A percentile compares a stretch with the other conserved stretches of the same genome.
Conservation (phyloP, 2,113 vertebrate genomes). For the Perca schrenkii region DNA sequence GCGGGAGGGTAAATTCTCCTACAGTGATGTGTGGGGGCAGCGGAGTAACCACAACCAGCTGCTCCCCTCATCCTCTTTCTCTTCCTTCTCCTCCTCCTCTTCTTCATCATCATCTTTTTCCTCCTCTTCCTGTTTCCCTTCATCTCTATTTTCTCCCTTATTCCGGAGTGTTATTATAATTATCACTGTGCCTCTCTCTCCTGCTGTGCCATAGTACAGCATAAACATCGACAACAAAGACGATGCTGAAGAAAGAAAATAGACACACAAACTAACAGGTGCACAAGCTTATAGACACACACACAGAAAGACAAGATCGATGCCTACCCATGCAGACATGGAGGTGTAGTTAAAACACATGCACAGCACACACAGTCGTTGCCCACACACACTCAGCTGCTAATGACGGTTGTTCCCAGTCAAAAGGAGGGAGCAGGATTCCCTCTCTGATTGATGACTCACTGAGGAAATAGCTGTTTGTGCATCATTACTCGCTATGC, state of each 20-base stretch:
- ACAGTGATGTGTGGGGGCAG: slow-evolving; percentile 59
- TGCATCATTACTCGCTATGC: slow-evolving; percentile 59
- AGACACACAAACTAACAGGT: not conserved
- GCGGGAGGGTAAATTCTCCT: slow-evolving; percentile 51
- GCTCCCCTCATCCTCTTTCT: slow-evolving; percentile 55
- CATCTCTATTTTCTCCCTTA: slow-evolving; percentile 33
- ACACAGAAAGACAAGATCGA: slow-evolving; percentile 37
- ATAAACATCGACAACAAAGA: slow-evolving; percentile 49
- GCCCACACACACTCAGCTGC: slow-evolving; percentile 19
- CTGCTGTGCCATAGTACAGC: slow-evolving; percentile 36
- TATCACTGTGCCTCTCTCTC: slow-evolving; percentile 32
- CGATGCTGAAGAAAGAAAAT: slow-evolving; percentile 2
- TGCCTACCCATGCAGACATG: slow-evolving; percentile 38
- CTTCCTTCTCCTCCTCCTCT: not conserved
- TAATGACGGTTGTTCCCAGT: slow-evolving; percentile 77
- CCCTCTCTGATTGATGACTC: slow-evolving; percentile 77
- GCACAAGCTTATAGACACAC: slow-evolving; percentile 7
- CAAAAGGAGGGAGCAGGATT: slow-evolving; percentile 68
- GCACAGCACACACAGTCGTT: slow-evolving; percentile 2
- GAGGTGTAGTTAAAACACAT: slow-evolving; percentile 44
- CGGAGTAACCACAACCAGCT: slow-evolving; percentile 69
- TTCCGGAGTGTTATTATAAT: slow-evolving; percentile 49
- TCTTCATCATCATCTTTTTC: slow-evolving; percentile 5
- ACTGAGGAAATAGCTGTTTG: slow-evolving; percentile 62
- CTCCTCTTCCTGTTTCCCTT: slow-evolving; percentile 33